Conservation (phyloP, 2,797 vertebrate genomes). For the Crocodylus rhombifer region DNA sequence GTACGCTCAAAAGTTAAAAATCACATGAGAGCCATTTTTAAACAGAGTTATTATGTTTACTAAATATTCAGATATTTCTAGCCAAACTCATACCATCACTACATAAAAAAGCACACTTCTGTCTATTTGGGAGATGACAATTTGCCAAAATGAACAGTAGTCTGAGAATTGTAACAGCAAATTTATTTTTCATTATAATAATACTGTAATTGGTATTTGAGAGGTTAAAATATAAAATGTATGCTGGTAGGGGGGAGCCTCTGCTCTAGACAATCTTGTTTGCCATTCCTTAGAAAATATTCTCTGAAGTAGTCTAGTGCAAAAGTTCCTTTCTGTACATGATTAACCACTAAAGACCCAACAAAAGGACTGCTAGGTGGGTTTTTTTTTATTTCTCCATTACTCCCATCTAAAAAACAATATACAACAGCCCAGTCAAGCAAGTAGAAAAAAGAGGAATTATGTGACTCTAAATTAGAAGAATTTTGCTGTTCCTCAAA, state of each 20-base stretch:
- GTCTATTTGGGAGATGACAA: neutral
- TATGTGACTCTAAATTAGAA: neutral
- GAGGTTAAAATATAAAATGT: too few relatives aligned
- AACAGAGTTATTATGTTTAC: neutral
- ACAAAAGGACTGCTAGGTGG: neutral
- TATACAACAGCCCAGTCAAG: neutral
- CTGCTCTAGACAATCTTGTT: neutral
- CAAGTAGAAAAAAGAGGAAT: neutral
- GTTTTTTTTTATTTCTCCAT: neutral
- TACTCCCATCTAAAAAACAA: neutral
- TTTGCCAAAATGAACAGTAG: neutral
- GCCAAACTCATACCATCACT: neutral
- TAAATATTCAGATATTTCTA: neutral
- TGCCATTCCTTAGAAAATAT: rapidly evolving
- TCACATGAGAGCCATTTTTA: neutral
- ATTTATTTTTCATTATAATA: too few relatives aligned
- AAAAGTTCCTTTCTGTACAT: neutral
- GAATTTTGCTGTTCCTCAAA: neutral
- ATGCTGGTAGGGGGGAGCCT: too few relatives aligned
- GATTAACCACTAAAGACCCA: neutral
- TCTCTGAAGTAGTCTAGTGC: neutral
- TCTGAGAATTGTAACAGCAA: neutral
- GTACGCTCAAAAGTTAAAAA: neutral
- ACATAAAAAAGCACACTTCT: neutral
- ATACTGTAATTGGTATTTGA: too few relatives aligned